A percentile compares a stretch with the other conserved stretches of the same genome.
phyloP scores from a whole-genome alignment of 2,113 vertebrate genomes.

The Zosterops hypoxanthus region DNA sequence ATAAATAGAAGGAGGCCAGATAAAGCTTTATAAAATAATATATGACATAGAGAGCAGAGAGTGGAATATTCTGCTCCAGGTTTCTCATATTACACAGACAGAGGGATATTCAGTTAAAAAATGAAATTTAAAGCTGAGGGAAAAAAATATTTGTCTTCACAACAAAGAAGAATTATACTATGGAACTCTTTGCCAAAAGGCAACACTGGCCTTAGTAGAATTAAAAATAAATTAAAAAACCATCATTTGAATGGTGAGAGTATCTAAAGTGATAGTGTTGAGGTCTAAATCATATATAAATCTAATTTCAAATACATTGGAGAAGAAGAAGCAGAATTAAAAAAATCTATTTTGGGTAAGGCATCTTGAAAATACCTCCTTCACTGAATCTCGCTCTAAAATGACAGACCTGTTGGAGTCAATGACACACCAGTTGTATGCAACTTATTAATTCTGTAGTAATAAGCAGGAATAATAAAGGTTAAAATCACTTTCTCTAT shows the following conservation, averaged over 20 bases:
- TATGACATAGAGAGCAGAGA: not conserved
- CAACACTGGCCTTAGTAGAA: not conserved
- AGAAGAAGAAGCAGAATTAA: not conserved
- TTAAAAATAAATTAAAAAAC: not conserved
- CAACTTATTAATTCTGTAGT: not conserved
- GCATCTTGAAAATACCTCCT: not conserved
- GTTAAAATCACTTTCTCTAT: not conserved
- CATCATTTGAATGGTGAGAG: not conserved
- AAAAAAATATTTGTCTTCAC: constrained; percentile 30
- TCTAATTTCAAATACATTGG: not conserved
- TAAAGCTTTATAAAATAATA: constrained; percentile 47
- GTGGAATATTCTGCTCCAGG: not conserved
- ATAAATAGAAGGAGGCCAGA: constrained; percentile 28
- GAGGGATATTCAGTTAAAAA: constrained; percentile 31
- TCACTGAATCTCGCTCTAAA: not conserved
- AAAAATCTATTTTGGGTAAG: not conserved
- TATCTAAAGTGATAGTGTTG: not conserved
- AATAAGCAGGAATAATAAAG: not conserved
- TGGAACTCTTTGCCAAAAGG: not conserved
- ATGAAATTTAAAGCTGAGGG: not conserved
- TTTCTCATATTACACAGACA: constrained; percentile 45
- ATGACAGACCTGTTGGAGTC: not conserved
- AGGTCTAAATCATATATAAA: not conserved
- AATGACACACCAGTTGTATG: not conserved
- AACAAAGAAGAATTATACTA: not conserved